Conservation (phyloP, 2,888 invertebrate genomes). For the Volucella inanis region DNA sequence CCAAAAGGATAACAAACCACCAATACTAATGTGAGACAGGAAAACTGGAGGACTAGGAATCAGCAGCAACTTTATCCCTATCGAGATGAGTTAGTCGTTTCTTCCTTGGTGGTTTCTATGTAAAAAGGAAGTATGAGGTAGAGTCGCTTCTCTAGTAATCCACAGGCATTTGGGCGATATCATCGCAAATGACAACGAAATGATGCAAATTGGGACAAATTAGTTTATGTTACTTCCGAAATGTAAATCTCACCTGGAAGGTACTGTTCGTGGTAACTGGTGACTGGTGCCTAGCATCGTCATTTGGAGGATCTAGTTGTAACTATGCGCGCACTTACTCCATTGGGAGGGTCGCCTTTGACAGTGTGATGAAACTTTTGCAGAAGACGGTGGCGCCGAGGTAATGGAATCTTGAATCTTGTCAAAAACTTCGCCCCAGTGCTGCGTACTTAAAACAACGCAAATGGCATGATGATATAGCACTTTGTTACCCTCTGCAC, state of each 20-base stretch:
- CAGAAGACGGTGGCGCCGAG: conserved; percentile 7
- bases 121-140: not conserved
- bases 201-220: conserved; percentile 76
- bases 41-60: conserved; percentile 39
- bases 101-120: not conserved
- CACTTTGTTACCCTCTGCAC: conserved; percentile 74
- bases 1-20: conserved; percentile 69
- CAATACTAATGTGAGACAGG: not conserved
- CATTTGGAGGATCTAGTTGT: too few relatives aligned
- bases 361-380: not conserved
- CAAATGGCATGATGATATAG: conserved; percentile 72
- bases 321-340: too few relatives aligned
- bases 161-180: conserved; percentile 73
- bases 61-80: conserved; percentile 36
- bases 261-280: conserved; percentile 30
- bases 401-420: conserved; percentile 74
- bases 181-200: conserved; percentile 75
- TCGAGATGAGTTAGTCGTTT: conserved; percentile 60
- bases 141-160: conserved; percentile 61
- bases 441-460: conserved; percentile 72
- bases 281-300: conserved; percentile 15
- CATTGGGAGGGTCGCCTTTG: not conserved
- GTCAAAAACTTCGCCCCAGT: conserved; percentile 75
- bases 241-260: conserved; percentile 71
- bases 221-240: conserved; percentile 76